Base-by-base conservation (phyloP, 2,797 vertebrate species). In the Alcedo atthis region DNA sequence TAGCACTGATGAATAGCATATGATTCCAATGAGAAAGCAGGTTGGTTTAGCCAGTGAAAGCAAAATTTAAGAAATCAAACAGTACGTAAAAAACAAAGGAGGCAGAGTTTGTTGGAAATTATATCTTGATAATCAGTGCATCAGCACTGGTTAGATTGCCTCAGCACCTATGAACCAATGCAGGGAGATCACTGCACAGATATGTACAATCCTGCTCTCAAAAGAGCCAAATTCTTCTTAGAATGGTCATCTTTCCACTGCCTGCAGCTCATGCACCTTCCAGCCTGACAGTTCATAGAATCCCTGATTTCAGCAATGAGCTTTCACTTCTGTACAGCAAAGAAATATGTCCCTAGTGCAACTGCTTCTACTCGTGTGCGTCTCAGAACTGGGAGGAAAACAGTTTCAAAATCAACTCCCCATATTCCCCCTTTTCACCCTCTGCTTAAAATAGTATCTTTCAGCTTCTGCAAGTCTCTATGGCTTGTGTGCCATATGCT, bases 261-360 rank as follows among this genome's bases (percentile, higher is more conserved):
- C 96, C 95, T 96, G 95, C 95, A 95, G 94, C 91, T 96, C 96
- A 92, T 89, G 89, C 64, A 95, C 94, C 64, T 96, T 91, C 93
- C 91, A 95, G 95, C 95, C 96, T 95, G 93, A 96, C 79, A 96
- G 95, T 97, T 97, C 96, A 94, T 94, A 95, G 94, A 97, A 98
- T 98, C 97, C 97, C 97, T 98, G 97, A 98, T 98, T 97, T 95
- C 95, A 96, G 95, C 95, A 97, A 96, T 92, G 92, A 97, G 95
- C 96, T 97, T 96, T 96, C 96, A 95, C 89, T 96, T 97, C 96
- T 96, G 93, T 91, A 94, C 86, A 97, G 94, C 93, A 97, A 96
- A 96, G 94, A 95, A 97, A 94, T 96, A 97, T 64, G 89, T 96
- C 92, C 96, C 96, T 98, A 97, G 97, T 97, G 97, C 97, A 98